phyloP scores from a whole-genome alignment of 2,888 invertebrate genomes.

The Malthinus flaveolus region DNA sequence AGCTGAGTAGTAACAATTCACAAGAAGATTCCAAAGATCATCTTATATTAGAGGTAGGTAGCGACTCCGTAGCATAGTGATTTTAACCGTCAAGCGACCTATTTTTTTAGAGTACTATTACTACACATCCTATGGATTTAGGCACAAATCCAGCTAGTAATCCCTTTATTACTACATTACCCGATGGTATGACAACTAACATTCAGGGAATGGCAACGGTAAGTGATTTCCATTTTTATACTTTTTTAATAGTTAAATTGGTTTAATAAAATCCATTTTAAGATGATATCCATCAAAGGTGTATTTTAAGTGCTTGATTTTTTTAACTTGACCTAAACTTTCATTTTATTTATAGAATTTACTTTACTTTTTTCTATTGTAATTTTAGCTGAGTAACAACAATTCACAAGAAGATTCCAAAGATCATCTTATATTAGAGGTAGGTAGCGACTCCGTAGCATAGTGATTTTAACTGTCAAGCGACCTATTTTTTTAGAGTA shows the following conservation, averaged over 20 bases:
- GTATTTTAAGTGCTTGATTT: constrained; percentile 15
- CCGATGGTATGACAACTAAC: constrained; percentile 94
- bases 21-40: too few species aligned
- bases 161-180: constrained; percentile 91
- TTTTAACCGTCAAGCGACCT: neutral
- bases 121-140: constrained; percentile 86
- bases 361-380: too few species aligned
- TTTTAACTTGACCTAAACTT: neutral
- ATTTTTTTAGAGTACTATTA: constrained; percentile 59
- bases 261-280: too few species aligned
- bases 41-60: too few species aligned
- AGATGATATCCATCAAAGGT: neutral
- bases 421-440: too few species aligned
- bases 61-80: too few species aligned
- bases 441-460: too few species aligned
- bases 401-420: too few species aligned
- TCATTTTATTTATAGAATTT: neutral
- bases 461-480: neutral
- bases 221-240: constrained; percentile 17
- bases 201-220: constrained; percentile 77
- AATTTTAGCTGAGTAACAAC: too few species aligned
- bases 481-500: constrained; percentile 50
- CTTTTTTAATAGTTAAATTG: too few species aligned
- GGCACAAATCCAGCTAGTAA: constrained; percentile 94
- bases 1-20: too few species aligned